Evolutionary conservation across 2,888 invertebrate genomes (phyloP), one percentile per base, ranked within the genome.

Genomic region (Rhynchonema sp.): DNA sequence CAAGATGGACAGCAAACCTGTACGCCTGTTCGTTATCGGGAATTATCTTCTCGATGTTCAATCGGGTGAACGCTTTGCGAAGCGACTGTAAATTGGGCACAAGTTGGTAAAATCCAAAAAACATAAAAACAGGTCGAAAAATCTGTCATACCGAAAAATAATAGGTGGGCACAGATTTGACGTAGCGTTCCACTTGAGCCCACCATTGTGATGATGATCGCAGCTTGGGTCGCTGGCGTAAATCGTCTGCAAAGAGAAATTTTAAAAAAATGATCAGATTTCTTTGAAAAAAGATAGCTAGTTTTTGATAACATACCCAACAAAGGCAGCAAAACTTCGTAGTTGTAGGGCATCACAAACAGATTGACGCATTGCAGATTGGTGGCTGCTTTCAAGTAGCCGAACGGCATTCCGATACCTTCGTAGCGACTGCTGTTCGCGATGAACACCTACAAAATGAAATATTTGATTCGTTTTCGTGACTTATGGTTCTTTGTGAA

Each of bases 271-370:
- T n/a, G n/a, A n/a, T n/a, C n/a, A n/a, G n/a, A n/a, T n/a, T n/a
- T n/a, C n/a, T n/a, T n/a, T n/a, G 38, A 38, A 38, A 38, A 38
- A 38, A 38, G 38, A 17, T 38, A 6, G 17, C 38, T 13, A 6
- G 38, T 13, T 38, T 17, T 38, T 17, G 9, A 38, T 17, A 63
- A 55, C 71, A 72, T 73, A 73, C 78, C 76, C 30, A 99, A 77
- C 17, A 98, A 77, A 0, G 91, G 89, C 69, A 96, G 76, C 38
- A 98, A 76, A 46, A 87, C 85, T 1, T 96, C 94, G 76, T 96
- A 99, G 77, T 99, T 98, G 78, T 98, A 99, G 29, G 98, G 96
- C 81, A 99, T 83, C 3, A 99, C 89, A 76, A 92, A 92, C 63
- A 98, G 78, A 78, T 94, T 94, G 49, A 98, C 96, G 73, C 89